These are phyloP conservation scores for Caradrina clavipalpis DNA, from an alignment of 2,888 invertebrate species.

Conservation along the genomic window DNA sequence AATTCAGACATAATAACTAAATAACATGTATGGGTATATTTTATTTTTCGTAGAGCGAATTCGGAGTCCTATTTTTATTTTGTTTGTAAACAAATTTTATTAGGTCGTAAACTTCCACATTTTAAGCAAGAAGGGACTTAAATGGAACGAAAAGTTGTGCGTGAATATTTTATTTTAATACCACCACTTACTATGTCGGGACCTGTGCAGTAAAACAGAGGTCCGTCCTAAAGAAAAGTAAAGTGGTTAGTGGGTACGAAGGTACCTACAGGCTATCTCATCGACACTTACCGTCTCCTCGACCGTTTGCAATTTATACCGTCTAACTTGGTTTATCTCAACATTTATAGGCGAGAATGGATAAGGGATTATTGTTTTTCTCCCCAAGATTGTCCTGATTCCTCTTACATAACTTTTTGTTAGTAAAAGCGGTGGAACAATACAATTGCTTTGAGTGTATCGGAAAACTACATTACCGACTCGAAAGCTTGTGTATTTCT, in stretches of 20 bases:
- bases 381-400: conserved; percentile 54
- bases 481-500: conserved; percentile 10
- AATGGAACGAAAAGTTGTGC: conserved; percentile 46
- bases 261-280: conserved; percentile 8
- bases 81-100: conserved; percentile 44
- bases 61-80: conserved; percentile 22
- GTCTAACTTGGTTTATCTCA: conserved; percentile 54
- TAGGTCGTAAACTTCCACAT: conserved; percentile 39
- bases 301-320: conserved; percentile 54
- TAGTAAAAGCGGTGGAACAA: conserved; percentile 29
- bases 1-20: neutral
- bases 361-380: conserved; percentile 55
- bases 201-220: conserved; percentile 59
- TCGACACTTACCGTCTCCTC: conserved; percentile 23
- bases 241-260: conserved; percentile 43
- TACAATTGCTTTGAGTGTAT: conserved; percentile 39
- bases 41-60: conserved; percentile 2
- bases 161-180: conserved; percentile 59
- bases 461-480: conserved; percentile 17
- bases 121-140: conserved; percentile 35
- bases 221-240: conserved; percentile 57
- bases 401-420: conserved; percentile 41
- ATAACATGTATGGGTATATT: neutral
- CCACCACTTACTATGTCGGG: conserved; percentile 47
- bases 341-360: conserved; percentile 50